phyloP scores from a whole-genome alignment of 2,888 invertebrate species.

The Agonopterix heracliana region DNA sequence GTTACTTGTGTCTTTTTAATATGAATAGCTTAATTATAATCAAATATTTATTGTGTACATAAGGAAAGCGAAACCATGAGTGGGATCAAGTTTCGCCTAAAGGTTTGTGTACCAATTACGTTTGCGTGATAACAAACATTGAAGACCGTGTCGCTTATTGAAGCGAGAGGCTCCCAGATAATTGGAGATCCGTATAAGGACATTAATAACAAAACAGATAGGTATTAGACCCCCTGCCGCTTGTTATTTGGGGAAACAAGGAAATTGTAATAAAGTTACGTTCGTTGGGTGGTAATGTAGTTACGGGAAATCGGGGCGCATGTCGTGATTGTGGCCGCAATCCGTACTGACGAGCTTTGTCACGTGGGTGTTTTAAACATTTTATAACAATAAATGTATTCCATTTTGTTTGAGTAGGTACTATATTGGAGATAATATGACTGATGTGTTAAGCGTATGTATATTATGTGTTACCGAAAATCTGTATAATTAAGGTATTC shows the following conservation, averaged over 20 bases:
- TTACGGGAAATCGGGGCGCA: constrained; percentile 46
- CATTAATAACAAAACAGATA: constrained; percentile 69
- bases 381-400: too few relatives aligned
- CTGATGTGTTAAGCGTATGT: too few relatives aligned
- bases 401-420: too few relatives aligned
- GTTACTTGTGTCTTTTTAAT: too few relatives aligned
- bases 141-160: constrained; percentile 31
- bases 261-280: constrained; percentile 59
- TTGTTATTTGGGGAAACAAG: constrained; percentile 54
- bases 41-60: too few relatives aligned
- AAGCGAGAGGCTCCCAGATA: constrained; percentile 41
- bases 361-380: neutral
- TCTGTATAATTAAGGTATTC: too few relatives aligned
- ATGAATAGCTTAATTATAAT: too few relatives aligned
- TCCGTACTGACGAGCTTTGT: constrained; percentile 10
- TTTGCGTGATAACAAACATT: constrained; percentile 30
- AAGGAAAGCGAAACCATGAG: too few relatives aligned
- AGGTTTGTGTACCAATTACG: constrained; percentile 15
- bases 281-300: constrained; percentile 47
- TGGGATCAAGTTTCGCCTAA: too few relatives aligned
- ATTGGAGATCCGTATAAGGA: constrained; percentile 60
- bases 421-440: too few relatives aligned
- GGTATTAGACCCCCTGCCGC: constrained; percentile 49
- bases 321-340: constrained; percentile 32
- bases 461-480: too few relatives aligned